These are phyloP conservation scores for Montipora capricornis DNA, from an alignment of 64 coral and sea anemone genomes.

Conservation along the genomic window DNA sequence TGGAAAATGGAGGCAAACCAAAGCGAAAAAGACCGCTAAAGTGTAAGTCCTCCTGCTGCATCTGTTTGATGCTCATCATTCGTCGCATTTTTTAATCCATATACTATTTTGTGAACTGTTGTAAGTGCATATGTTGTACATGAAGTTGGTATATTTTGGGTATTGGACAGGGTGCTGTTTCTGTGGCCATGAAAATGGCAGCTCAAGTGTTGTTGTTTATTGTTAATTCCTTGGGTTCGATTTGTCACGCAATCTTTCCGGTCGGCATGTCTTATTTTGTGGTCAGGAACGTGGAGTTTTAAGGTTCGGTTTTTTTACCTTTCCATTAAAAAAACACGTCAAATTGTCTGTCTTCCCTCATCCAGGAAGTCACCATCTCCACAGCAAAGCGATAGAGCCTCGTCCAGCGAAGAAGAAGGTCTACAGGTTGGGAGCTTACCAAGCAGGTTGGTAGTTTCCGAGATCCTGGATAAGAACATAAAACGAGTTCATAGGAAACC, in stretches of 20 bases:
- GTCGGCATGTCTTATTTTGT: too few species aligned
- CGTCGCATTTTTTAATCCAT: too few species aligned
- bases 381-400: constrained; percentile 21
- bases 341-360: neutral
- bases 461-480: neutral
- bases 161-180: neutral
- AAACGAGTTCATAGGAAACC: constrained; percentile 19
- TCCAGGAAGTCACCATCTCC: neutral
- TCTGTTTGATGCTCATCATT: too few species aligned
- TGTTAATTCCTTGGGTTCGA: too few species aligned
- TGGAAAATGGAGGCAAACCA: constrained; percentile 7
- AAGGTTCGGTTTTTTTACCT: too few species aligned
- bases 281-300: too few species aligned
- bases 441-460: neutral
- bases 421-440: neutral
- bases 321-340: too few species aligned
- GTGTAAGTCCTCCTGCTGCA: neutral
- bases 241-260: too few species aligned
- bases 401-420: constrained; percentile 53
- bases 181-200: neutral
- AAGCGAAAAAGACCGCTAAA: neutral
- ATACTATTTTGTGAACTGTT: too few species aligned
- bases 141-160: neutral
- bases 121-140: neutral
- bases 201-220: neutral